phyloP scores from a whole-genome alignment of 2,797 vertebrate genomes.

The Ptychadena robeensis region DNA sequence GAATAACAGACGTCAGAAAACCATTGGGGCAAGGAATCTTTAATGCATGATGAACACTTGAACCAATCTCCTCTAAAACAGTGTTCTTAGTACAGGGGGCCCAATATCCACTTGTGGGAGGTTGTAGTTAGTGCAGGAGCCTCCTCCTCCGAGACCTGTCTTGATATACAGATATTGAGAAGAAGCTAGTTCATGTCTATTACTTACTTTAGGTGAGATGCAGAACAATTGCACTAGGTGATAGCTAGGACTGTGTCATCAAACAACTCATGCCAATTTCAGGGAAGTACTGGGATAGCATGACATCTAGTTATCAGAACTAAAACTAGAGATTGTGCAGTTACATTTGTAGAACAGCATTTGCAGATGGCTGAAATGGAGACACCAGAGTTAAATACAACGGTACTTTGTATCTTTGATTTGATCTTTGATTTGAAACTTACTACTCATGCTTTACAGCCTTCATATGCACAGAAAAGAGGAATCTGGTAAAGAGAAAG shows the following conservation, averaged over 20 bases:
- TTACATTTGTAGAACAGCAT: background rate
- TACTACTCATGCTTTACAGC: background rate
- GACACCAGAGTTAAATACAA: background rate
- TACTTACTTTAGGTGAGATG: background rate
- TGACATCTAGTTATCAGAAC: background rate
- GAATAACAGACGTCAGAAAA: conserved; percentile 1
- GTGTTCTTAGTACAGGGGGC: conserved; percentile 28
- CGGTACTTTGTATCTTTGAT: background rate
- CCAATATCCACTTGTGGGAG: conserved; percentile 18
- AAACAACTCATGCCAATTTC: conserved; percentile 1
- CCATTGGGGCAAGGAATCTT: conserved; percentile 44
- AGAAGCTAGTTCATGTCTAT: background rate
- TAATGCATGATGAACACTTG: conserved; percentile 40
- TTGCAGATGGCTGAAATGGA: background rate
- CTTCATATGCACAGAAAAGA: background rate
- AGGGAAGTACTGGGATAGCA: background rate
- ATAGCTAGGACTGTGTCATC: background rate
- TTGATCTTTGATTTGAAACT: background rate
- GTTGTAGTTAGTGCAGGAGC: background rate
- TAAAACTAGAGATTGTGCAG: background rate
- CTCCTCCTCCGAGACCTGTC: background rate
- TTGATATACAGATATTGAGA: background rate
- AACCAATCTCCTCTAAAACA: conserved; percentile 20
- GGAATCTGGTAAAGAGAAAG: conserved; percentile 19
- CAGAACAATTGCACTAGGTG: background rate